phyloP scores from a whole-genome alignment of 2,797 vertebrate genomes.

The Rhinichthys osculus region DNA sequence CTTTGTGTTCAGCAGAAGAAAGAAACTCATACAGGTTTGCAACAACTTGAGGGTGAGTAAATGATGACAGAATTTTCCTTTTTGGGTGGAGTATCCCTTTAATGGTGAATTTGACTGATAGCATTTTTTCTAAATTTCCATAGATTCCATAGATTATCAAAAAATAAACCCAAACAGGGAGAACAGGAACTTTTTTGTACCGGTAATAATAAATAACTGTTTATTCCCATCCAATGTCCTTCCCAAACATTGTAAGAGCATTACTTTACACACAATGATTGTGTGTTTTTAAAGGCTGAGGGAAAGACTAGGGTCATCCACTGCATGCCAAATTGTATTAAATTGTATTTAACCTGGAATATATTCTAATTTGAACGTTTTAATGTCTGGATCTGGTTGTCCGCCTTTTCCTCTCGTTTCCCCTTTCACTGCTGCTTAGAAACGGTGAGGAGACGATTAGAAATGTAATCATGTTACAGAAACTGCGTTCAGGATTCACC shows the following conservation, averaged over 20 bases:
- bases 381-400: neutral
- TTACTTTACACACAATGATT: neutral
- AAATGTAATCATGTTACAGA: slow-evolving; percentile 53
- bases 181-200: neutral
- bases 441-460: slow-evolving; percentile 40
- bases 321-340: neutral
- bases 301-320: neutral
- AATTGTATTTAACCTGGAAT: neutral
- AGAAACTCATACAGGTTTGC: too few relatives aligned
- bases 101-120: neutral
- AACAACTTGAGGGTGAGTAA: too few relatives aligned
- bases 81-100: too few relatives aligned
- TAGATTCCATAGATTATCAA: neutral
- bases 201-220: neutral
- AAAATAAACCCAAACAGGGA: neutral
- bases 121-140: neutral
- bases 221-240: neutral
- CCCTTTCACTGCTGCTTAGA: slow-evolving; percentile 7
- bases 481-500: slow-evolving; percentile 29
- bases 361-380: neutral
- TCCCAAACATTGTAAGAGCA: neutral
- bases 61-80: too few relatives aligned
- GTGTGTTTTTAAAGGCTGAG: neutral
- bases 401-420: slow-evolving; percentile 24
- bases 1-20: too few relatives aligned